Evolutionary conservation across 1,140 invertebrate genomes (phyloP), one percentile per base, ranked within the genome.

Genomic region (Danaus melanippus): DNA sequence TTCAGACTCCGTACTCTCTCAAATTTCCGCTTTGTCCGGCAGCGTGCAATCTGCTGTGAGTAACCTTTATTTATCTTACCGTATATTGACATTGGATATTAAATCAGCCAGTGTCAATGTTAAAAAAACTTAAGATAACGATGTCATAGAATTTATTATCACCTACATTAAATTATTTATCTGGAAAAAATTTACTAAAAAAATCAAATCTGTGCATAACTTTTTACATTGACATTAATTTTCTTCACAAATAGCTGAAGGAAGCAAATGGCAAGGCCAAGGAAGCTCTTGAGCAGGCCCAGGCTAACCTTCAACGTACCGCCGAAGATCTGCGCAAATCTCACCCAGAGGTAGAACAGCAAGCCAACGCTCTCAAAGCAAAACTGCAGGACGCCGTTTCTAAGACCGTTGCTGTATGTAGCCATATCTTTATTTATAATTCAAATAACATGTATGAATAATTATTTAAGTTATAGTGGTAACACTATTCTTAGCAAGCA

Each of bases 191-290:
- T 15, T 15, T 15, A 15, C 3, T 15, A 15, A 15, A 15, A 15
- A 15, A 15, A 15, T 15, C 1, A 15, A 15, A 15, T 15, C 15
- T 3, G 15, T 15, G 3, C 15, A 15, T 15, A 15, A 15, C 15
- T 15, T 15, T 15, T 15, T 3, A 1, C 15, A 15, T 1, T 15
- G 15, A 15, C 3, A 15, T 15, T 15, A 15, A 15, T 15, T 15
- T 15, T 15, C 15, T 15, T 15, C 3, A 15, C 15, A 15, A 15
- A 15, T 15, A 85, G 82, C 10, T 84, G 10, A 63, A 10, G 15
- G 83, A 86, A 64, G 83, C 83, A 0, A 83, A 76, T 64, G 80
- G 78, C 58, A 83, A 84, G 50, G 75, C 74, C 2, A 86, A 86
- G 68, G 72, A 77, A 39, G 78, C 75, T 0, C 53, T 86, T 43